A percentile compares a stretch with the other conserved stretches of the same genome.
Evolutionary conservation across 2,797 vertebrate species (phyloP).

Genomic region (Brotula barbata): DNA sequence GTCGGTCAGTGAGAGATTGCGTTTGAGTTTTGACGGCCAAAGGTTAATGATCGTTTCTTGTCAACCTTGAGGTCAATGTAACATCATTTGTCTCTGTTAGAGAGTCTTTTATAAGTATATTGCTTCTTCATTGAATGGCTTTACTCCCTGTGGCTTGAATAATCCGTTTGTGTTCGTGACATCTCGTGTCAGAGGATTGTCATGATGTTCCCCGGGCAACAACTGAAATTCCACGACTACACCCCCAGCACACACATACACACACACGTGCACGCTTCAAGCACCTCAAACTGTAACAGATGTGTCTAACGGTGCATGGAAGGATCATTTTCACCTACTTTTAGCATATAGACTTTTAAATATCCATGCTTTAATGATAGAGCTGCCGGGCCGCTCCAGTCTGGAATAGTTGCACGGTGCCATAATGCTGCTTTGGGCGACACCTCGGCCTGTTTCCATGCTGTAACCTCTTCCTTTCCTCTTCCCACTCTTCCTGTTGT

Average conservation of each 20-base stretch:
- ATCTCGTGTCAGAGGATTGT: too few species aligned
- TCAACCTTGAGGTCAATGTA: slow-evolving; percentile 29
- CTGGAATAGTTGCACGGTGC: slow-evolving; percentile 37
- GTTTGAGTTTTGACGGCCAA: slow-evolving; percentile 16
- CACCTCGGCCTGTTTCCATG: slow-evolving; percentile 62
- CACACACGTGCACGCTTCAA: slow-evolving; percentile 41
- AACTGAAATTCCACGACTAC: too few species aligned
- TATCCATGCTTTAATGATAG: slow-evolving; percentile 27
- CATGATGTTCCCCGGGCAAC: too few species aligned
- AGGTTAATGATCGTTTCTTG: slow-evolving; percentile 31
- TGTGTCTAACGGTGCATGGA: slow-evolving; percentile 31
- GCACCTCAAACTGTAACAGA: slow-evolving; percentile 44
- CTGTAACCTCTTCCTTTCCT: slow-evolving; percentile 56
- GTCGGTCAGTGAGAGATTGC: slow-evolving; percentile 26
- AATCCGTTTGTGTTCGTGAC: slow-evolving; percentile 12
- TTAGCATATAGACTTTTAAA: slow-evolving; percentile 34
- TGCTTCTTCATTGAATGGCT: slow-evolving; percentile 32
- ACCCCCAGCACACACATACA: slow-evolving; percentile 21
- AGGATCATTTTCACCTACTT: slow-evolving; percentile 54
- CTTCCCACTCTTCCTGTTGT: slow-evolving; percentile 61
- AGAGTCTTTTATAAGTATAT: slow-evolving; percentile 40
- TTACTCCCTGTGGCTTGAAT: slow-evolving; percentile 36
- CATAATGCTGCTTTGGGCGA: slow-evolving; percentile 29
- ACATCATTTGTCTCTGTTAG: slow-evolving; percentile 46
- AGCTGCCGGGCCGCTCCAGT: slow-evolving; percentile 26